phyloP scores from a whole-genome alignment of 2,888 invertebrate genomes.

The Tridacna crocea region DNA sequence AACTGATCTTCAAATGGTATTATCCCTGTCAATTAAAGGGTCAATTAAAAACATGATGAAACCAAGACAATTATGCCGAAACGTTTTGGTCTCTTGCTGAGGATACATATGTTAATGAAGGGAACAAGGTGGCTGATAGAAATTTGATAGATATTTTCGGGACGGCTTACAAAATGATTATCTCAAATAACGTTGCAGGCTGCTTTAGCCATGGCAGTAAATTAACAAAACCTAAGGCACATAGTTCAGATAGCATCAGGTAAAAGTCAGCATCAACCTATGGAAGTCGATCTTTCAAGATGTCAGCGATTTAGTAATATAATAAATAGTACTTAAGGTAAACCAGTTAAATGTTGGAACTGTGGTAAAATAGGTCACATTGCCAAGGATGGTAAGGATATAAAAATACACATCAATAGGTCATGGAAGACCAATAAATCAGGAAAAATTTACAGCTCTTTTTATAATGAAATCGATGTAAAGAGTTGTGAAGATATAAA shows the following conservation, averaged over 20 bases:
- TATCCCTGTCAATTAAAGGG: slow-evolving; percentile 8
- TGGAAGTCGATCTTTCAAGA: background rate
- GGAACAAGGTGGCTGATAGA: slow-evolving; percentile 6
- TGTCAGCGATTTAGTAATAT: background rate
- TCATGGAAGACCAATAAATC: background rate
- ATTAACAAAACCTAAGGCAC: slow-evolving; percentile 29
- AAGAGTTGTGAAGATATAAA: background rate
- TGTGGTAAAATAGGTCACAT: slow-evolving; percentile 18
- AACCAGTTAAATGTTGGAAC: slow-evolving; percentile 20
- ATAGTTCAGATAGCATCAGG: slow-evolving; percentile 6
- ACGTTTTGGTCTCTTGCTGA: slow-evolving; percentile 23
- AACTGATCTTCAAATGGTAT: slow-evolving; percentile 2
- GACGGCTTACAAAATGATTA: slow-evolving; percentile 18
- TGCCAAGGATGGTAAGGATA: slow-evolving; percentile 1
- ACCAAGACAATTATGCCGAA: slow-evolving; percentile 7
- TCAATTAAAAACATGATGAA: slow-evolving; percentile 8
- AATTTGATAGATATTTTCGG: slow-evolving; percentile 30
- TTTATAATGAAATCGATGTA: slow-evolving; percentile 18
- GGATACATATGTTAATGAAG: slow-evolving; percentile 20
- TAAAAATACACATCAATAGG: background rate
- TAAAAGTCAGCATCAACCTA: background rate
- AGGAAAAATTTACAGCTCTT: slow-evolving; percentile 32
- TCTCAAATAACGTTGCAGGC: slow-evolving; percentile 24
- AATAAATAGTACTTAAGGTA: slow-evolving; percentile 3
- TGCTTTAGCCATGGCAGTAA: slow-evolving; percentile 9